Conservation (phyloP, 2,113 vertebrate species). For the Tupaia chinensis region DNA sequence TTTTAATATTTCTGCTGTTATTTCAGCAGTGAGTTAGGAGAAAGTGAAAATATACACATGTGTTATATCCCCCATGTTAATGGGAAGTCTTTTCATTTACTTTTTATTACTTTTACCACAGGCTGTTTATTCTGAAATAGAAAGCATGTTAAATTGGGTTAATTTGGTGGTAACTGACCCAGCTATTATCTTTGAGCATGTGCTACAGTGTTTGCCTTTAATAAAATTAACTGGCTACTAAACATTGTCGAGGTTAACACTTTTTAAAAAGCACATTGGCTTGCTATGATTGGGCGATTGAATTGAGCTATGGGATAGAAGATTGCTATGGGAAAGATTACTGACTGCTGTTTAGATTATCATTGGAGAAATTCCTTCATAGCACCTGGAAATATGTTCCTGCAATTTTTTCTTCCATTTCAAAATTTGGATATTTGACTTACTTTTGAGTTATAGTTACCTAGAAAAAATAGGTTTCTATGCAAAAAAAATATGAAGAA, state of each 20-base stretch:
- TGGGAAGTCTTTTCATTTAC: not conserved
- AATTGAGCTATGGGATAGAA: not conserved
- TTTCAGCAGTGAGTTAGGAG: not conserved
- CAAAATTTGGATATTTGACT: constrained; percentile 23
- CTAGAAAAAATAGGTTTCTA: not conserved
- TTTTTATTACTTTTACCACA: not conserved
- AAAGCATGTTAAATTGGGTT: not conserved
- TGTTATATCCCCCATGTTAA: not conserved
- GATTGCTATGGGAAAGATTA: not conserved
- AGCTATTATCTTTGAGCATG: not conserved
- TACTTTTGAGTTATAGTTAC: constrained; percentile 29
- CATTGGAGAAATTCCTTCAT: not conserved
- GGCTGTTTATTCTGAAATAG: not conserved
- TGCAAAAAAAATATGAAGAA: not conserved
- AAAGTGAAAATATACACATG: not conserved
- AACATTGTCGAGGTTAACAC: not conserved
- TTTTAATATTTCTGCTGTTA: not conserved
- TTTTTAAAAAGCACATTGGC: not conserved
- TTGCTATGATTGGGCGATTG: not conserved
- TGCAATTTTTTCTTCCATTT: not conserved
- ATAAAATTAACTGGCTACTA: not conserved
- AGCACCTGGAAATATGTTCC: not conserved
- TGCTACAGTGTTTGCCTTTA: not conserved
- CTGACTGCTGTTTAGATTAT: not conserved
- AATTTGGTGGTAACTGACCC: not conserved